Percentiles rank a stretch among this genome's conserved stretches.
Evolutionary conservation across 1,140 invertebrate genomes (phyloP).

Genomic region (Drosophila santomea): DNA sequence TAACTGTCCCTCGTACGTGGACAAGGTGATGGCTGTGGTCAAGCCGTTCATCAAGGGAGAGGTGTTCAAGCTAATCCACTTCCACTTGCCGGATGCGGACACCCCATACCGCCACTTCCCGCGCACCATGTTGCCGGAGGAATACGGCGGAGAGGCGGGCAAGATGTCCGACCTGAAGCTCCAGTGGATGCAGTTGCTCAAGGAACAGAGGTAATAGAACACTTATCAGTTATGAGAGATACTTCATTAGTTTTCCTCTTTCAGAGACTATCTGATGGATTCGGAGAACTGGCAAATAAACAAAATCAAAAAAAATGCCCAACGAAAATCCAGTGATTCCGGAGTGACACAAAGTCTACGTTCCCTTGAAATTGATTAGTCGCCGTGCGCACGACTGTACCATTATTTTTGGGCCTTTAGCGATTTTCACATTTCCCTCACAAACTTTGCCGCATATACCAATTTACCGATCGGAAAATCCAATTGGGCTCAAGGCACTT

Average conservation of each 20-base stretch:
- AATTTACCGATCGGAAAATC: background rate
- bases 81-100: constrained; percentile 87
- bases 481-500: too few species aligned
- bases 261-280: constrained; percentile 71
- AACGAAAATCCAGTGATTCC: constrained; percentile 4
- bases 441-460: too few species aligned
- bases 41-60: constrained; percentile 89
- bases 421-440: background rate
- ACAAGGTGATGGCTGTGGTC: constrained; percentile 87
- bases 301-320: constrained; percentile 59
- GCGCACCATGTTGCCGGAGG: constrained; percentile 87
- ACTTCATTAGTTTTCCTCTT: background rate
- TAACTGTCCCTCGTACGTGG: constrained; percentile 88
- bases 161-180: constrained; percentile 86
- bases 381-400: constrained; percentile 9
- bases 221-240: background rate
- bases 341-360: constrained; percentile 54
- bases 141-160: constrained; percentile 88
- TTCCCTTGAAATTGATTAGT: constrained; percentile 71
- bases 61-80: constrained; percentile 86
- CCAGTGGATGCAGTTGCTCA: constrained; percentile 85
- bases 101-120: constrained; percentile 88
- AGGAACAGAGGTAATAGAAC: constrained; percentile 58
- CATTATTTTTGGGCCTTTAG: background rate
- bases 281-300: constrained; percentile 61